These are phyloP conservation scores for Chelon labrosus DNA, from an alignment of 2,797 vertebrate species.

Conservation along the genomic window DNA sequence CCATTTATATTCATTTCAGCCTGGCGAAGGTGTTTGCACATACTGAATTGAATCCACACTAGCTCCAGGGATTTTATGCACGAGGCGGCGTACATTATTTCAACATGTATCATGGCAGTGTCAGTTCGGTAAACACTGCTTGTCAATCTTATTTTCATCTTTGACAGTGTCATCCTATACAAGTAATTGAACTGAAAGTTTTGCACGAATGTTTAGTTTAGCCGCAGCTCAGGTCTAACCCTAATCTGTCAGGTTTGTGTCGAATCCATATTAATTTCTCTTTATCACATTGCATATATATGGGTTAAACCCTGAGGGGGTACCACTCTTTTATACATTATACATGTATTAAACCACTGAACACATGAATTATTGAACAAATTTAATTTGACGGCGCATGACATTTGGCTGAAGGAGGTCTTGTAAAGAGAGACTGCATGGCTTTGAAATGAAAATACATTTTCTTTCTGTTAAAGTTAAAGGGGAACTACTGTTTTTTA, in stretches of 20 bases:
- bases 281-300: conserved; percentile 37
- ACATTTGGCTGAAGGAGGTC: conserved; percentile 24
- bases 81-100: conserved; percentile 36
- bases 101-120: conserved; percentile 21
- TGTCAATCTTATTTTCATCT: conserved; percentile 52
- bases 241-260: conserved; percentile 65
- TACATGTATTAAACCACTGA: conserved; percentile 51
- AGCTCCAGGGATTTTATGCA: conserved; percentile 52
- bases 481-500: neutral
- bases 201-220: conserved; percentile 36
- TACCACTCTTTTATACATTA: conserved; percentile 46
- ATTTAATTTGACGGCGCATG: conserved; percentile 11
- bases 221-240: conserved; percentile 53
- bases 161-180: conserved; percentile 21
- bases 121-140: conserved; percentile 43
- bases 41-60: conserved; percentile 43
- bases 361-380: conserved; percentile 61
- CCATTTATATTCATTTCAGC: conserved; percentile 56
- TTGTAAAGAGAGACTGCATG: neutral
- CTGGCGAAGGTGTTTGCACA: conserved; percentile 39
- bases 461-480: neutral
- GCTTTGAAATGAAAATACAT: neutral
- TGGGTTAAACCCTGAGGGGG: conserved; percentile 40
- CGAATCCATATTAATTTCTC: conserved; percentile 53
- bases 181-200: conserved; percentile 50